A percentile compares a stretch with the other conserved stretches of the same genome.
phyloP scores from a whole-genome alignment of 2,888 invertebrate species.

The Cephus nigrinus region DNA sequence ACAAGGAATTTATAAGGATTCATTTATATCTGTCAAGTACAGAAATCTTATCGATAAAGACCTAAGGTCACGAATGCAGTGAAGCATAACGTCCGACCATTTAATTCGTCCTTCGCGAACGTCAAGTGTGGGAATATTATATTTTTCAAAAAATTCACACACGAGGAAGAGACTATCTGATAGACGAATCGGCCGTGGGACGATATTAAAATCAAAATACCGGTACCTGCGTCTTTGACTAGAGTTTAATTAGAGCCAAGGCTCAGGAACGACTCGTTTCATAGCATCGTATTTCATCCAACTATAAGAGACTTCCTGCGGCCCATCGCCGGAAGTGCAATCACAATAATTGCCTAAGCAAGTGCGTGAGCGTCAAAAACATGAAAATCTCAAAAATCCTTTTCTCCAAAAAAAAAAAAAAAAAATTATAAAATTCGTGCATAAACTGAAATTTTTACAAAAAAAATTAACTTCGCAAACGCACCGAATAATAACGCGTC shows the following conservation, averaged over 20 bases:
- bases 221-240: background rate
- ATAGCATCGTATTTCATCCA: slow-evolving; percentile 21
- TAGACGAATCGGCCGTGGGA: background rate
- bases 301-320: slow-evolving; percentile 20
- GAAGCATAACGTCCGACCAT: background rate
- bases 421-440: background rate
- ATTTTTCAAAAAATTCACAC: background rate
- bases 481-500: background rate
- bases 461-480: background rate
- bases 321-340: slow-evolving; percentile 19
- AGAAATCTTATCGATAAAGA: background rate
- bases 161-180: background rate
- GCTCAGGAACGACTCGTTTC: slow-evolving; percentile 7
- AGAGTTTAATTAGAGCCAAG: slow-evolving; percentile 1
- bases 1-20: background rate
- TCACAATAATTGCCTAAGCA: slow-evolving; percentile 16
- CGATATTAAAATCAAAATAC: background rate
- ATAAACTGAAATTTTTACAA: background rate
- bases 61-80: background rate
- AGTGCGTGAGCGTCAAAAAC: slow-evolving; percentile 2
- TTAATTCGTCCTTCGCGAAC: background rate
- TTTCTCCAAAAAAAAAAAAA: background rate
- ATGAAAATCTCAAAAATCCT: background rate
- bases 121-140: background rate
- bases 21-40: background rate